A percentile compares a stretch with the other conserved stretches of the same genome.
These are phyloP conservation scores for Spermophilus dauricus DNA, from an alignment of 2,113 vertebrate genomes.

Conservation along the genomic window DNA sequence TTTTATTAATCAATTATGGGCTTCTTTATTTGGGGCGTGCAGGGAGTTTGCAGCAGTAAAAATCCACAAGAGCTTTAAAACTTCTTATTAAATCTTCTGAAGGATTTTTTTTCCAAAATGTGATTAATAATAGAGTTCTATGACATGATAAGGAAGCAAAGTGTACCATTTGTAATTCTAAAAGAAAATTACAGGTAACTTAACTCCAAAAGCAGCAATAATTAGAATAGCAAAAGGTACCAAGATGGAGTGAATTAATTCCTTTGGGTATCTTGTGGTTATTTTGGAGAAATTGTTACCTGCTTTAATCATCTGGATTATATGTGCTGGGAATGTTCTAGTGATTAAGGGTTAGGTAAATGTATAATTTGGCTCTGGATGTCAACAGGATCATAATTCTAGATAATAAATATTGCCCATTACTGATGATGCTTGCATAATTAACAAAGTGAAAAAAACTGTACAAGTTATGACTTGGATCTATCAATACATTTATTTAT, in stretches of 20 bases:
- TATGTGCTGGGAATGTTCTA: constrained; percentile 75
- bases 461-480: constrained; percentile 72
- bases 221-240: constrained; percentile 86
- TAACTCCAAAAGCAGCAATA: constrained; percentile 85
- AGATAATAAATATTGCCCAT: constrained; percentile 79
- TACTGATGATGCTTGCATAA: constrained; percentile 72
- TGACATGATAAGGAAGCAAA: constrained; percentile 87
- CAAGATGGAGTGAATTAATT: constrained; percentile 83
- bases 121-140: constrained; percentile 86
- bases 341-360: constrained; percentile 82
- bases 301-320: constrained; percentile 84
- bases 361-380: constrained; percentile 83
- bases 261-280: constrained; percentile 83
- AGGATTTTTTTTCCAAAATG: constrained; percentile 84
- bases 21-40: constrained; percentile 77
- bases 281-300: constrained; percentile 86
- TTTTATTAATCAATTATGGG: constrained; percentile 87
- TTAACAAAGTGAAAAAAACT: constrained; percentile 46
- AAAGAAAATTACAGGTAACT: constrained; percentile 88
- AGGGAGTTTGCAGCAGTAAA: constrained; percentile 59
- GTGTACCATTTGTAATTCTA: constrained; percentile 78
- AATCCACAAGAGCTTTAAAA: constrained; percentile 72
- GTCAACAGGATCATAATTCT: constrained; percentile 81
- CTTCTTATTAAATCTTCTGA: constrained; percentile 79
- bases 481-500: constrained; percentile 66